phyloP scores from a whole-genome alignment of 2,797 vertebrate species.

The Pangasius larnaudii region DNA sequence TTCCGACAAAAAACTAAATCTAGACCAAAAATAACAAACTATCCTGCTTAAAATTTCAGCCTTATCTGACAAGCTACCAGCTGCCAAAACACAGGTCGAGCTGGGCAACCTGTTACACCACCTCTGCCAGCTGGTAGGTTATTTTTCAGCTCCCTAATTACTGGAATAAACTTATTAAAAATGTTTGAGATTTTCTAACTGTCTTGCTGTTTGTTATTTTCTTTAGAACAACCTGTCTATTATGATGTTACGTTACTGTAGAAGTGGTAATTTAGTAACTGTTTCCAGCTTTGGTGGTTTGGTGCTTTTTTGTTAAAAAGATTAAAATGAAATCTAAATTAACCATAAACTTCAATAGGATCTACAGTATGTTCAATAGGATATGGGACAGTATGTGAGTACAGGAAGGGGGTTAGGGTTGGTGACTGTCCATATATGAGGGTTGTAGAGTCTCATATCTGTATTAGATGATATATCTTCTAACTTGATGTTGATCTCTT shows the following conservation, averaged over 20 bases:
- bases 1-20: neutral
- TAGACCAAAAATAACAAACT: neutral
- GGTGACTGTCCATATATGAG: neutral
- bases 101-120: neutral
- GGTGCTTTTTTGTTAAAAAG: neutral
- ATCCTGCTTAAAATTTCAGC: neutral
- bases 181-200: neutral
- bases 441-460: neutral
- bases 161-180: neutral
- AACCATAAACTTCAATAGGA: neutral
- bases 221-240: neutral
- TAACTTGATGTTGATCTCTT: neutral
- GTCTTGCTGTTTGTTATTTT: neutral
- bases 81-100: neutral
- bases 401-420: neutral
- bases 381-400: neutral
- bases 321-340: neutral
- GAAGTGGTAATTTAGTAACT: neutral
- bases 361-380: neutral
- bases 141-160: neutral
- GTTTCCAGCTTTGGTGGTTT: neutral
- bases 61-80: neutral
- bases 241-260: neutral
- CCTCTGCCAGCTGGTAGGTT: neutral
- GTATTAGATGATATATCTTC: neutral